Percentiles rank a stretch among this genome's conserved stretches.
Conservation (phyloP, 2,113 vertebrate species). For the Grammomys dolichurus region DNA sequence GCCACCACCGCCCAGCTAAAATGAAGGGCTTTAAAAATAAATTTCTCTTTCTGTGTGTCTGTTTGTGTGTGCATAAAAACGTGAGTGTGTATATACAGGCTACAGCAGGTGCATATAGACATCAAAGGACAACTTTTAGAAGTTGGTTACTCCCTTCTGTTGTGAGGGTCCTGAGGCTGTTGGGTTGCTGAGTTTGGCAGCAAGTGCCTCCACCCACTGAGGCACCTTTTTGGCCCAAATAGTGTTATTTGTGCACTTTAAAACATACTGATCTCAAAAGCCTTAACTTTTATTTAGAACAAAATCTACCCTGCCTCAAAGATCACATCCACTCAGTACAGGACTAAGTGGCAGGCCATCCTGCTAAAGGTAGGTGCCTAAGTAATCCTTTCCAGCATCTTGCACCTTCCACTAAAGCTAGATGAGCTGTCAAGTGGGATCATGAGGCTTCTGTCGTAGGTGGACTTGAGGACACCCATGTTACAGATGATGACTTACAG, state of each 20-base stretch:
- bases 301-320: neutral
- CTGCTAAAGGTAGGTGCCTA: neutral
- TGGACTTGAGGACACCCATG: neutral
- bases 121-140: neutral
- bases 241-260: neutral
- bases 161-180: neutral
- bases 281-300: neutral
- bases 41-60: neutral
- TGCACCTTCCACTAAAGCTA: neutral
- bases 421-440: neutral
- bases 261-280: neutral
- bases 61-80: neutral
- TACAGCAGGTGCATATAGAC: neutral
- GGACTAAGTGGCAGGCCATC: neutral
- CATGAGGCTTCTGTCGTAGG: neutral
- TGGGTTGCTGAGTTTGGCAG: neutral
- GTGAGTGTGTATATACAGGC: neutral
- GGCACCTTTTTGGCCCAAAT: neutral
- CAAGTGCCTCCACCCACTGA: neutral
- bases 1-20: too few relatives aligned
- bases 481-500: neutral
- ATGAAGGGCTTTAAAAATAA: neutral
- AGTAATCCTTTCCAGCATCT: neutral
- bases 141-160: neutral
- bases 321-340: neutral